A percentile compares a stretch with the other conserved stretches of the same genome.
Evolutionary conservation across 1,140 invertebrate species (phyloP).

Genomic region (Aphaenogaster ashmeadi): DNA sequence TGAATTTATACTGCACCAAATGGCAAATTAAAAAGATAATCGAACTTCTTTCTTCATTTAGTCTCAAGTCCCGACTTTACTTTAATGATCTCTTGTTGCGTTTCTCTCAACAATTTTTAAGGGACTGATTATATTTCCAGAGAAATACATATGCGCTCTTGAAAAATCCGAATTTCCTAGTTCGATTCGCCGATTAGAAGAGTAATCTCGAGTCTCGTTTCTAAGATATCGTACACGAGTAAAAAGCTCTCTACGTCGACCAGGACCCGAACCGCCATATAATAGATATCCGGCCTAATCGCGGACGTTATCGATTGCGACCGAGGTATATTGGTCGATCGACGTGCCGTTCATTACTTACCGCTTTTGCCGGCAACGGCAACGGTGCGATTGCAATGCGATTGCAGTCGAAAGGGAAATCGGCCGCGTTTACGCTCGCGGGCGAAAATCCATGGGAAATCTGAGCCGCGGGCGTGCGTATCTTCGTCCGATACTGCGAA

Average conservation of each 20-base stretch:
- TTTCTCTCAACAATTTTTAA: not conserved
- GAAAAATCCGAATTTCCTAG: not conserved
- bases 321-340: constrained; percentile 14
- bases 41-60: not conserved
- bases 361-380: not conserved
- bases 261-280: not conserved
- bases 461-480: not conserved
- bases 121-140: not conserved
- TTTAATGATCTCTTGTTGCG: not conserved
- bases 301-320: constrained; percentile 26
- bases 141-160: not conserved
- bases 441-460: constrained; percentile 42
- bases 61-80: not conserved
- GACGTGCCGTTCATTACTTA: not conserved
- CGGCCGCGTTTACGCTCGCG: constrained; percentile 20
- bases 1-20: not conserved
- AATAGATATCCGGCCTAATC: constrained; percentile 34
- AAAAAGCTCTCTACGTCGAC: not conserved
- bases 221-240: not conserved
- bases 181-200: not conserved
- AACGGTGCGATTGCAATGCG: not conserved
- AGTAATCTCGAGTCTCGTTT: not conserved
- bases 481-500: constrained; percentile 21
- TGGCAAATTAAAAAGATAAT: not conserved
- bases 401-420: constrained; percentile 43